A percentile compares a stretch with the other conserved stretches of the same genome.
phyloP scores from a whole-genome alignment of 2,888 invertebrate species.

The Epiblema foenella region DNA sequence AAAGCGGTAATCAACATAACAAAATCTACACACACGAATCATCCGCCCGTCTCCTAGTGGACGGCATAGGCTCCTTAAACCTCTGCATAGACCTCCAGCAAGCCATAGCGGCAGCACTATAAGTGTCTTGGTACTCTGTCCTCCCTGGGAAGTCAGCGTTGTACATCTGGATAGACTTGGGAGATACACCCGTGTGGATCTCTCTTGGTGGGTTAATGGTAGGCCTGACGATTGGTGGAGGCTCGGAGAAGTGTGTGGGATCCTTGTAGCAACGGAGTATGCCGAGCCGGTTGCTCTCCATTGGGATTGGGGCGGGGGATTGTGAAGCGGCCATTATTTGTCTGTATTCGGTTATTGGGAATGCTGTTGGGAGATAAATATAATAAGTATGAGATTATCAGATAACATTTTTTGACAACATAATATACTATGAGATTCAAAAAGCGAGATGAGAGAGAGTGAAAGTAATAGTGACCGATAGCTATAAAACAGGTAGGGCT shows the following conservation, averaged over 20 bases:
- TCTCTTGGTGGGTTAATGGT: slow-evolving; percentile 80
- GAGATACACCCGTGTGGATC: slow-evolving; percentile 73
- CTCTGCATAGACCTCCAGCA: slow-evolving; percentile 86
- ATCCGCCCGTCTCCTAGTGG: slow-evolving; percentile 85
- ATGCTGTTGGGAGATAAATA: slow-evolving; percentile 60
- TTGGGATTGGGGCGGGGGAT: slow-evolving; percentile 84
- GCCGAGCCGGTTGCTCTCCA: slow-evolving; percentile 83
- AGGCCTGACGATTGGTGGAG: slow-evolving; percentile 82
- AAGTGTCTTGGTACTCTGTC: slow-evolving; percentile 86
- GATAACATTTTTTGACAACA: neutral
- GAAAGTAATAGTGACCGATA: too few species aligned
- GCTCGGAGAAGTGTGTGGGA: slow-evolving; percentile 83
- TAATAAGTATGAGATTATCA: neutral
- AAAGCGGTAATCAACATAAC: neutral
- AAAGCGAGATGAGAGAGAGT: too few species aligned
- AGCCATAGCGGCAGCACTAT: slow-evolving; percentile 85
- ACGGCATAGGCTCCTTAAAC: slow-evolving; percentile 86
- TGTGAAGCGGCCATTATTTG: slow-evolving; percentile 86
- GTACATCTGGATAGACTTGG: slow-evolving; percentile 81
- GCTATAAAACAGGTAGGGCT: too few species aligned
- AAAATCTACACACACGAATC: slow-evolving; percentile 75
- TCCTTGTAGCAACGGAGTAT: slow-evolving; percentile 86
- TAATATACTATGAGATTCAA: too few species aligned
- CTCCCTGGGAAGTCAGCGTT: slow-evolving; percentile 84
- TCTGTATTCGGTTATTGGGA: slow-evolving; percentile 82